Conservation (phyloP, 2,888 invertebrate species). For the Zhuqinia jingwanae region DNA sequence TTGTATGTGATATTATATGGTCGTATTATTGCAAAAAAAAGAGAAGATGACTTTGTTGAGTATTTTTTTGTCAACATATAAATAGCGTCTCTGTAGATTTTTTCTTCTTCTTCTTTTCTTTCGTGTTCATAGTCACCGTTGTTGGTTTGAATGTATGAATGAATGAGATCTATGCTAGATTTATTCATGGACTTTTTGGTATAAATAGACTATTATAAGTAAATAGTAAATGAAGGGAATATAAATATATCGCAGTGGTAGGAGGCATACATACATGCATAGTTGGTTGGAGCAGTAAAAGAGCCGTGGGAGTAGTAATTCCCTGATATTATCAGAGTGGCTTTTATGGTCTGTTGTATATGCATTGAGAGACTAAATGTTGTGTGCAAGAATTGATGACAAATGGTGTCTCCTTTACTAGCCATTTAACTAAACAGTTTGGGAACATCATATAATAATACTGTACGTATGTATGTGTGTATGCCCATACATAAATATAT, state of each 20-base stretch:
- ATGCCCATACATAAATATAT: too few relatives aligned
- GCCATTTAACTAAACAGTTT: constrained; percentile 79
- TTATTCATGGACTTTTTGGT: constrained; percentile 28
- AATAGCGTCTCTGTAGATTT: too few relatives aligned
- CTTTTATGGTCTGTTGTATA: constrained; percentile 80
- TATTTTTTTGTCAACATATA: too few relatives aligned
- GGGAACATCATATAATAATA: too few relatives aligned
- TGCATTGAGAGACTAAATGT: constrained; percentile 80
- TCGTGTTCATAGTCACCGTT: too few relatives aligned
- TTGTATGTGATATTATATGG: too few relatives aligned
- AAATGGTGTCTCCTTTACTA: constrained; percentile 80
- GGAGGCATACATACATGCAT: background rate
- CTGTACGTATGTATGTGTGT: too few relatives aligned
- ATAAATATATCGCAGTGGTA: background rate
- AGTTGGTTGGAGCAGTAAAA: too few relatives aligned
- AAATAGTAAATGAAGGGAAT: background rate
- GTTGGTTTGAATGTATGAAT: background rate
- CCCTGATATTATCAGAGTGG: constrained; percentile 79
- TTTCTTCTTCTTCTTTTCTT: too few relatives aligned
- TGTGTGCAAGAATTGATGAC: constrained; percentile 80
- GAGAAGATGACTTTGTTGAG: too few relatives aligned
- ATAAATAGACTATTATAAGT: background rate
- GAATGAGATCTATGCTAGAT: constrained; percentile 35
- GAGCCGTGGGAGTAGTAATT: constrained; percentile 53
- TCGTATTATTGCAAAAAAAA: too few relatives aligned